A percentile compares a stretch with the other conserved stretches of the same genome.
Evolutionary conservation across 2,113 vertebrate species (phyloP).

Genomic region (Steatornis caripensis): DNA sequence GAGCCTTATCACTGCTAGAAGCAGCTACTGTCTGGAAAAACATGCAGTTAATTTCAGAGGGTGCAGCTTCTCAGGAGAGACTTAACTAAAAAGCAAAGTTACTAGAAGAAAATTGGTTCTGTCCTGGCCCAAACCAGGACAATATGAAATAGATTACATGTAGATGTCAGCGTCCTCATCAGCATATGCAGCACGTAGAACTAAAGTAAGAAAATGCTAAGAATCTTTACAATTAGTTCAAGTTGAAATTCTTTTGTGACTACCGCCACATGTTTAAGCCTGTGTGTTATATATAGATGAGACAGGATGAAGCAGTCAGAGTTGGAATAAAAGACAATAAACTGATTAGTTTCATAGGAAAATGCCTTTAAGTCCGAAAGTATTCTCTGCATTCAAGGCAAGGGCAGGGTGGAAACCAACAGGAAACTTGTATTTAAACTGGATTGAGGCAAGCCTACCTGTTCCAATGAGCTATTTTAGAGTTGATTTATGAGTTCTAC

Average conservation of each 20-base stretch:
- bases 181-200: neutral
- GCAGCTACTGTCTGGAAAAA: too few relatives aligned
- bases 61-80: too few relatives aligned
- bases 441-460: neutral
- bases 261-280: neutral
- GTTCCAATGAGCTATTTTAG: neutral
- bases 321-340: neutral
- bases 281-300: neutral
- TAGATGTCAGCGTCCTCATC: neutral
- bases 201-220: neutral
- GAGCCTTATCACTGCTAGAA: too few relatives aligned
- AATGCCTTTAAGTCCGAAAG: neutral
- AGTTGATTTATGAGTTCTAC: neutral
- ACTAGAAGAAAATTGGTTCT: too few relatives aligned
- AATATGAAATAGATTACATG: neutral
- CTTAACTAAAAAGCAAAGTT: too few relatives aligned
- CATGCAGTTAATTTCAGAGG: too few relatives aligned
- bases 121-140: too few relatives aligned
- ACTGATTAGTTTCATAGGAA: neutral
- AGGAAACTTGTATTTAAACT: neutral
- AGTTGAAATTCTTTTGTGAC: neutral
- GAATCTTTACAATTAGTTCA: neutral
- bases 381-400: neutral
- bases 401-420: neutral
- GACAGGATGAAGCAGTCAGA: neutral